A percentile compares a stretch with the other conserved stretches of the same genome.
Evolutionary conservation across 2,888 invertebrate genomes (phyloP).

Genomic region (Polydesmus complanatus): DNA sequence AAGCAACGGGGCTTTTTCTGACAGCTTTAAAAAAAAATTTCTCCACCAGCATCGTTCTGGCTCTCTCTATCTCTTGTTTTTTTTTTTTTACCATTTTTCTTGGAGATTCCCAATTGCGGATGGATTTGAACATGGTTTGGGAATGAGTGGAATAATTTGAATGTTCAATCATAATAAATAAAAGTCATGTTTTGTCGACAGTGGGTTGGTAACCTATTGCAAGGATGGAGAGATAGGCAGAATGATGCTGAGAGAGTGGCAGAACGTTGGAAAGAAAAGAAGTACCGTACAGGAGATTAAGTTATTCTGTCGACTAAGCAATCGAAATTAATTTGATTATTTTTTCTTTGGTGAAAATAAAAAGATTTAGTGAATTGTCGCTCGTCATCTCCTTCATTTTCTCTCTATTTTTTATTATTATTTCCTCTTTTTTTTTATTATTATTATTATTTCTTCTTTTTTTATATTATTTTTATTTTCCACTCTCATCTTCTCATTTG

Average conservation of each 20-base stretch:
- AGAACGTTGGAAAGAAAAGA: not conserved
- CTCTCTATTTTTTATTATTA: not conserved
- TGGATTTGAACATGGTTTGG: not conserved
- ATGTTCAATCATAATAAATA: not conserved
- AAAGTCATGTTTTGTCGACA: not conserved
- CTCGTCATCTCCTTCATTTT: constrained; percentile 1
- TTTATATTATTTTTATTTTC: not conserved
- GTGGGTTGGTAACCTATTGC: not conserved
- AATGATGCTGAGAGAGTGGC: too few species aligned
- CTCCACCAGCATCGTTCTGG: too few species aligned
- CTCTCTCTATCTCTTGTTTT: not conserved
- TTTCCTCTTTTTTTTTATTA: not conserved
- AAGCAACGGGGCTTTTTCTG: too few species aligned
- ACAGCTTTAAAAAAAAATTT: too few species aligned
- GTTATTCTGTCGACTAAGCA: not conserved
- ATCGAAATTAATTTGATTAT: not conserved
- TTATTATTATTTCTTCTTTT: not conserved
- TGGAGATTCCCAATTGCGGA: not conserved
- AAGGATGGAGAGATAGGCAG: not conserved
- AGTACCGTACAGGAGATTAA: not conserved
- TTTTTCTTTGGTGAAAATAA: not conserved
- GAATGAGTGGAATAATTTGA: not conserved
- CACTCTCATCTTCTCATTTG: not conserved
- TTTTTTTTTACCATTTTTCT: not conserved
- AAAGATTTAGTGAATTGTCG: not conserved